These are phyloP conservation scores for Bos javanicus DNA, from an alignment of 2,113 vertebrate species.

Conservation along the genomic window DNA sequence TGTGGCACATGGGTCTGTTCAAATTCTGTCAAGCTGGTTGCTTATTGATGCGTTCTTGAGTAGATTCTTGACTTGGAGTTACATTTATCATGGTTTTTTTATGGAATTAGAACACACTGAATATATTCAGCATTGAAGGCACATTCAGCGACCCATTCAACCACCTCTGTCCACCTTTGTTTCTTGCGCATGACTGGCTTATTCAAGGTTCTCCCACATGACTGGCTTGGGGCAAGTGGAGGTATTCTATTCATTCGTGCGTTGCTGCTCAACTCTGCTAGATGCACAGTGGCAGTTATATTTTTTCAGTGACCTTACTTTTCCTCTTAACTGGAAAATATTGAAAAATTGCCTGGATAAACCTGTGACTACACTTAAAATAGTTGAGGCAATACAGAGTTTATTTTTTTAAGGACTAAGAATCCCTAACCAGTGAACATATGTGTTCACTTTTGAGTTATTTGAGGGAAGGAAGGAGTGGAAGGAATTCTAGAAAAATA, in stretches of 20 bases:
- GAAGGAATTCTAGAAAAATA: not conserved
- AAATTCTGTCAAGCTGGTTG: not conserved
- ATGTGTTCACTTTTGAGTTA: not conserved
- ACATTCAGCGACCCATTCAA: not conserved
- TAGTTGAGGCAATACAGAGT: not conserved
- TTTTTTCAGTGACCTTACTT: not conserved
- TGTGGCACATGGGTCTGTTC: not conserved
- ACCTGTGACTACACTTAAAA: not conserved
- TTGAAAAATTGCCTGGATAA: constrained; percentile 8
- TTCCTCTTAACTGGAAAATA: constrained; percentile 40
- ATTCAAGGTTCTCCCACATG: not conserved
- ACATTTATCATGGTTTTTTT: not conserved
- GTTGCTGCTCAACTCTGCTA: not conserved
- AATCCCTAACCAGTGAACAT: not conserved
- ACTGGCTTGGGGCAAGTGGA: not conserved
- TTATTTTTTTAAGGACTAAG: not conserved
- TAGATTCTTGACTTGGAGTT: not conserved
- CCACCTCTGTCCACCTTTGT: not conserved
- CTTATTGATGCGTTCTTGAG: not conserved
- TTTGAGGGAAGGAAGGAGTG: not conserved
- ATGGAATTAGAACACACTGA: not conserved
- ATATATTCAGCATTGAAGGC: not conserved
- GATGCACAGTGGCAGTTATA: not conserved
- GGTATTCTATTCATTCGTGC: not conserved
- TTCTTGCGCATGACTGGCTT: constrained; percentile 11